A percentile compares a stretch with the other conserved stretches of the same genome.
These are phyloP conservation scores for Cynocephalus volans DNA, from an alignment of 2,113 vertebrate genomes.

Conservation along the genomic window DNA sequence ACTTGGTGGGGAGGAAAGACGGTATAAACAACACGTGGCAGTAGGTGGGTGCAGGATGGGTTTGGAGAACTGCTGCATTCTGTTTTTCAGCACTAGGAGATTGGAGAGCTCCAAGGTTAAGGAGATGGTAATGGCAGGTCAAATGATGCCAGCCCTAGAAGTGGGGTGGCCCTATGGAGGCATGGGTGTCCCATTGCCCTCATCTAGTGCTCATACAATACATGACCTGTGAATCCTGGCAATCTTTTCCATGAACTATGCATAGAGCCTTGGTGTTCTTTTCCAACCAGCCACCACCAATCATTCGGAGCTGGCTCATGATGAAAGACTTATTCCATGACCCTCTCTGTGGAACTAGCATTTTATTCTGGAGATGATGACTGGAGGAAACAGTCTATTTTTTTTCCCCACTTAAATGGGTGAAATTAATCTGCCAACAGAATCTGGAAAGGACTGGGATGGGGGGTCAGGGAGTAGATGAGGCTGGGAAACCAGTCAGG, in stretches of 20 bases:
- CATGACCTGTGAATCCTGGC: background rate
- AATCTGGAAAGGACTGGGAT: background rate
- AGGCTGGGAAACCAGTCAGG: background rate
- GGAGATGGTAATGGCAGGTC: background rate
- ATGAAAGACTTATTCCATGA: background rate
- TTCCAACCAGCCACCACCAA: background rate
- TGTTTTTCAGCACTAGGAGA: background rate
- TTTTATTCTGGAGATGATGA: constrained; percentile 54
- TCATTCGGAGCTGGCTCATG: background rate
- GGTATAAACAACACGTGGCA: background rate
- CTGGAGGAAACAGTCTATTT: background rate
- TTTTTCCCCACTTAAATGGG: background rate
- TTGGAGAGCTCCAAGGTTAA: background rate
- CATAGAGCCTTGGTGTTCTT: background rate
- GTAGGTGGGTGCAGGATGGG: background rate
- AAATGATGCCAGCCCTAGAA: background rate
- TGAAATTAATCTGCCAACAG: constrained; percentile 26
- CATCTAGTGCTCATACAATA: background rate
- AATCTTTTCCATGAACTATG: background rate
- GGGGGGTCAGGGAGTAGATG: background rate
- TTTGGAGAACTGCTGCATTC: background rate
- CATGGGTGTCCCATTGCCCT: background rate
- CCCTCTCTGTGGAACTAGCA: background rate
- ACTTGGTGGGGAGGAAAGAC: background rate
- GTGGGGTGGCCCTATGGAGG: background rate